phyloP scores from a whole-genome alignment of 2,797 vertebrate genomes.

The Pterois miles region DNA sequence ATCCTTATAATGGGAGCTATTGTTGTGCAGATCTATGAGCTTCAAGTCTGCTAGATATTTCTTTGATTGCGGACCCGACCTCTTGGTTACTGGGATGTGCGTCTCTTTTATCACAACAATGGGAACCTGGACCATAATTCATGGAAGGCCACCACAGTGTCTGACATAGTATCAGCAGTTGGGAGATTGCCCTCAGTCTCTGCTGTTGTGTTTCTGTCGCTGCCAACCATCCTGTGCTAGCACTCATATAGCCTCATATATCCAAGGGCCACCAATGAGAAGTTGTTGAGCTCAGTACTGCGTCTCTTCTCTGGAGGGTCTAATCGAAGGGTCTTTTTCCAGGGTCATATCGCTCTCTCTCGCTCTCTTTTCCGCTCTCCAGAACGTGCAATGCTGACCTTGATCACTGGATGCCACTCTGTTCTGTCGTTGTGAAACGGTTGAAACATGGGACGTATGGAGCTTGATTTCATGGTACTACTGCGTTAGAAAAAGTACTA shows the following conservation, averaged over 20 bases:
- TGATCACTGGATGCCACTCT: conserved; percentile 51
- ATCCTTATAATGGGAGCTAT: neutral
- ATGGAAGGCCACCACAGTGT: conserved; percentile 38
- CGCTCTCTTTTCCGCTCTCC: conserved; percentile 1
- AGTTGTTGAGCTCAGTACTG: conserved; percentile 49
- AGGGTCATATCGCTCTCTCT: conserved; percentile 3
- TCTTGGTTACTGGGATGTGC: neutral
- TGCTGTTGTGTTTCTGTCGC: conserved; percentile 31
- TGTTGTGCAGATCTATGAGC: neutral
- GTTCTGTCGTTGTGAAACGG: conserved; percentile 36
- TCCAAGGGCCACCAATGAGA: conserved; percentile 51
- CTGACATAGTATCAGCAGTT: conserved; percentile 44
- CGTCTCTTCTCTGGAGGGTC: conserved; percentile 57
- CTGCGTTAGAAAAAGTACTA: conserved; percentile 3
- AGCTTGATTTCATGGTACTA: conserved; percentile 42
- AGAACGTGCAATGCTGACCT: conserved; percentile 59
- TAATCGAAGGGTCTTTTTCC: conserved; percentile 63
- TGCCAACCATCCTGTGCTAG: conserved; percentile 29
- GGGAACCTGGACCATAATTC: conserved; percentile 45
- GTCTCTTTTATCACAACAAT: conserved; percentile 21
- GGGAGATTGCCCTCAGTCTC: conserved; percentile 41
- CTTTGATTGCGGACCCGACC: neutral
- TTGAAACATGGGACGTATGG: conserved; percentile 18
- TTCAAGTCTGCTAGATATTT: neutral
- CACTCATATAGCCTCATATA: conserved; percentile 1